Conservation (phyloP, 2,888 invertebrate species). For the Vannuccia rotundouncinata region DNA sequence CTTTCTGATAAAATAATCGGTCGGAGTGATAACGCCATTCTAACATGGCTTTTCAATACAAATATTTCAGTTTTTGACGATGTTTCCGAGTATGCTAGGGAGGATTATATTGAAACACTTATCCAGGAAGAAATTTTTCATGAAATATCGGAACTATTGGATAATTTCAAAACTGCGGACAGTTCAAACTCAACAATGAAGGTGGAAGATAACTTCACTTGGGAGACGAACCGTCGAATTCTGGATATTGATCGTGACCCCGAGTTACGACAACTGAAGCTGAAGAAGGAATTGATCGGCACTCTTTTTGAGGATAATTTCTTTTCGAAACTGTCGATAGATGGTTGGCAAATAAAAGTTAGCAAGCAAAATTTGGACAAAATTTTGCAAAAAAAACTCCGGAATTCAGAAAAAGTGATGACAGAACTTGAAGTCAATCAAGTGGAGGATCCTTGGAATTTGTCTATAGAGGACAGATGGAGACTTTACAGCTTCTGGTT, state of each 20-base stretch:
- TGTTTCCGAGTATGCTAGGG: neutral
- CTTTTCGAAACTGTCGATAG: too few relatives aligned
- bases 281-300: neutral
- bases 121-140: neutral
- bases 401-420: constrained; percentile 46
- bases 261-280: neutral
- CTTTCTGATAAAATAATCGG: neutral
- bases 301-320: neutral
- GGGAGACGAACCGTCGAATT: neutral
- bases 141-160: neutral
- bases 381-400: too few relatives aligned
- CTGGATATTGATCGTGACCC: neutral
- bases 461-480: constrained; percentile 55
- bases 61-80: neutral
- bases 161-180: neutral
- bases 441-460: constrained; percentile 45
- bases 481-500: constrained; percentile 56
- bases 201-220: neutral
- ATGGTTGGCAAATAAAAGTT: too few relatives aligned
- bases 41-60: neutral
- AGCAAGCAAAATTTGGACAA: too few relatives aligned
- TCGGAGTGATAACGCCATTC: neutral
- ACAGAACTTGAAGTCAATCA: constrained; percentile 42
- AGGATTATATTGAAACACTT: neutral
- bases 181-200: neutral